Conservation (phyloP, 1,140 invertebrate genomes). For the Asobara japonica region DNA sequence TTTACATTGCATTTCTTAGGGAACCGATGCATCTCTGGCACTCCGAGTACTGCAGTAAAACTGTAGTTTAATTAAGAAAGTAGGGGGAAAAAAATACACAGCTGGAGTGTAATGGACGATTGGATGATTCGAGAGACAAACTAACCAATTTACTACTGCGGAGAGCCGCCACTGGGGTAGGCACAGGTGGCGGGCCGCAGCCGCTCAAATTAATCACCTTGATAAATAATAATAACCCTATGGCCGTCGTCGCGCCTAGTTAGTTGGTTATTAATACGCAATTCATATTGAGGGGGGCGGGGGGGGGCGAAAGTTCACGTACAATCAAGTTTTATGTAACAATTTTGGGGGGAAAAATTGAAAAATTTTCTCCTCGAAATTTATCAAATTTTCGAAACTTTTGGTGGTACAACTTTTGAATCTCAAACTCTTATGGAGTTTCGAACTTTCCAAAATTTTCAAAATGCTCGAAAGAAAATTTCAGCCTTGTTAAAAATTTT, state of each 20-base stretch:
- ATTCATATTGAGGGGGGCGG: slow-evolving; percentile 59
- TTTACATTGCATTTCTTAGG: not conserved
- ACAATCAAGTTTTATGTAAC: too few species aligned
- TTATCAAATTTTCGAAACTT: too few species aligned
- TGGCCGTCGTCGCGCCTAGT: slow-evolving; percentile 52
- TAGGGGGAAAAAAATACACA: not conserved
- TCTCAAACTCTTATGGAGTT: too few species aligned
- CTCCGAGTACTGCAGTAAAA: not conserved
- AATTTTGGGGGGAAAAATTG: not conserved
- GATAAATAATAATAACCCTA: slow-evolving; percentile 64
- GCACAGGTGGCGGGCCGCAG: slow-evolving; percentile 43
- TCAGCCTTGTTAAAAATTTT: too few species aligned
- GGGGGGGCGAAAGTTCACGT: not conserved
- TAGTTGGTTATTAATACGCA: slow-evolving; percentile 65
- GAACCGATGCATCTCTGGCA: not conserved
- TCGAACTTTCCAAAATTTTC: too few species aligned
- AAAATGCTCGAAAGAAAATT: too few species aligned
- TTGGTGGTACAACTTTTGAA: too few species aligned
- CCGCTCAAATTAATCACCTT: slow-evolving; percentile 59
- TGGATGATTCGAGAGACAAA: slow-evolving; percentile 11
- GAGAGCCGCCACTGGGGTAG: not conserved
- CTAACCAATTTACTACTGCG: slow-evolving; percentile 6
- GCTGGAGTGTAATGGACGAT: not conserved
- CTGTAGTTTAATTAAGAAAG: not conserved
- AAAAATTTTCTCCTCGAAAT: too few species aligned